A percentile compares a stretch with the other conserved stretches of the same genome.
Evolutionary conservation across 2,888 invertebrate species (phyloP).

Genomic region (Andricus curvator): DNA sequence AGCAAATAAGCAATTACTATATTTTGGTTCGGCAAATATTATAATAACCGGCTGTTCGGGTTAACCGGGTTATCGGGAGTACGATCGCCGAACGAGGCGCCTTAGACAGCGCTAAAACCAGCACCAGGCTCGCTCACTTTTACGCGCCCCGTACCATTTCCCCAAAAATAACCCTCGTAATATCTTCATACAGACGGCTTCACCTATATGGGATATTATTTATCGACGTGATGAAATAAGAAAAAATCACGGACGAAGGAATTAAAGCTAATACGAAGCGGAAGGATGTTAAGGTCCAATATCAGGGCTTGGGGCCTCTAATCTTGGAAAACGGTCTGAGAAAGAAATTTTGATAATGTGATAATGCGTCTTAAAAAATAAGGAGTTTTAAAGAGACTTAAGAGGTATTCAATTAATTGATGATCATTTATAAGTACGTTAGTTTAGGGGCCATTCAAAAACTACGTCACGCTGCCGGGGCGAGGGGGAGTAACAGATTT

Average conservation of each 20-base stretch:
- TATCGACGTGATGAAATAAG: constrained; percentile 27
- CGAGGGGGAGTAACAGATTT: no score
- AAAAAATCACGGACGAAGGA: constrained; percentile 1
- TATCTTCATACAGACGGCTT: constrained; percentile 36
- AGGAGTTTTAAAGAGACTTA: not conserved
- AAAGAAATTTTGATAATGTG: constrained; percentile 25
- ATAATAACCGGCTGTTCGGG: constrained; percentile 71
- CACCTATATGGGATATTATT: constrained; percentile 31
- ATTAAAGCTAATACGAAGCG: constrained; percentile 36
- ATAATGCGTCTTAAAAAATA: not conserved
- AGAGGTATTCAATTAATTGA: no score
- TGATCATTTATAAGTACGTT: no score
- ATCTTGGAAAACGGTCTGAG: constrained; percentile 22
- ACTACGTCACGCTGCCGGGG: no score
- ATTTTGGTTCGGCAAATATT: constrained; percentile 74
- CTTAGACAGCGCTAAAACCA: constrained; percentile 69
- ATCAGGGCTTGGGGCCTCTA: constrained; percentile 22
- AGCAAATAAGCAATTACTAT: constrained; percentile 75
- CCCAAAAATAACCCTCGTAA: constrained; percentile 29
- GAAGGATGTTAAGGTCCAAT: constrained; percentile 36
- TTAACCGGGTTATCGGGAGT: constrained; percentile 71
- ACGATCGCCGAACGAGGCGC: constrained; percentile 67
- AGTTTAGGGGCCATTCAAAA: no score
- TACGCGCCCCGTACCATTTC: constrained; percentile 31
- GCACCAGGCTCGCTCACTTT: constrained; percentile 58